Percentiles rank a stretch among this genome's conserved stretches.
These are phyloP conservation scores for Ischnura elegans DNA, from an alignment of 2,888 invertebrate genomes.

Conservation along the genomic window DNA sequence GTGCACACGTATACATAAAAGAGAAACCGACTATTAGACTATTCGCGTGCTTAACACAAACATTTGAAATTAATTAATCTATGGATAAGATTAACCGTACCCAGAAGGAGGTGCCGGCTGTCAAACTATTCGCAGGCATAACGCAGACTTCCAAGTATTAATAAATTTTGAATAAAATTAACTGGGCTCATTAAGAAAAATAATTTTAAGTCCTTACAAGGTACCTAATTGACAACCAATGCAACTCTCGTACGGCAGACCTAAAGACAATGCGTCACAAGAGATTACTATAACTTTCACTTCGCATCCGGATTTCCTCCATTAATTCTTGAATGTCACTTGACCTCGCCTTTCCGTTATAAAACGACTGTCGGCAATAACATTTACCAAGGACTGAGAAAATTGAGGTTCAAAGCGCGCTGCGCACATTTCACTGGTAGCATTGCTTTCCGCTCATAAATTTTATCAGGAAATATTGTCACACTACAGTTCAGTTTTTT, in stretches of 20 bases:
- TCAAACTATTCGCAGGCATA: too few species aligned
- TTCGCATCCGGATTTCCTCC: conserved; percentile 66
- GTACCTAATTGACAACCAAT: background rate
- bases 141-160: too few species aligned
- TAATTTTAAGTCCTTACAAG: background rate
- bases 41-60: too few species aligned
- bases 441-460: background rate
- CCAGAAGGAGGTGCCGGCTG: too few species aligned
- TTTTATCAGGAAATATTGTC: background rate
- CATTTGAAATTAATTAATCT: too few species aligned
- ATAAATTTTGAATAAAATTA: too few species aligned
- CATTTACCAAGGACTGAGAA: conserved; percentile 36
- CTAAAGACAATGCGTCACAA: conserved; percentile 41
- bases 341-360: conserved; percentile 65
- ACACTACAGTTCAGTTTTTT: background rate
- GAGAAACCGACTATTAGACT: too few species aligned
- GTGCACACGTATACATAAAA: too few species aligned
- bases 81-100: too few species aligned
- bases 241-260: background rate
- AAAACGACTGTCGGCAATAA: conserved; percentile 44
- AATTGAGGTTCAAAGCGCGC: conserved; percentile 20
- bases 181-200: too few species aligned
- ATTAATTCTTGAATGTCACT: conserved; percentile 67
- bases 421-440: background rate
- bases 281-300: conserved; percentile 61